Conservation (phyloP, 30 jellyfish, hydroid and myxozoan genomes). For the Turritopsis dohrnii region DNA sequence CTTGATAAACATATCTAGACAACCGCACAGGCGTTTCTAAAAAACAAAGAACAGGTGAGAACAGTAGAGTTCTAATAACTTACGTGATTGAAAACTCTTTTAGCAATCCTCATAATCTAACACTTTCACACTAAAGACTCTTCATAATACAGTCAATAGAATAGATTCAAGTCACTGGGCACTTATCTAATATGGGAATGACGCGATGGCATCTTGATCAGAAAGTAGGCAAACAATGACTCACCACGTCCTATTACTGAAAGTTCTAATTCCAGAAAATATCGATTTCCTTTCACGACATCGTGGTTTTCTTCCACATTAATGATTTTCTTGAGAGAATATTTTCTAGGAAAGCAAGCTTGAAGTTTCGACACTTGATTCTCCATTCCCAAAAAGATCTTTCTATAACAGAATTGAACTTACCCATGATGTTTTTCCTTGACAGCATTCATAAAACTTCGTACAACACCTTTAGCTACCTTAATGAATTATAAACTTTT, state of each 20-base stretch:
- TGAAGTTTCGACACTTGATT: not conserved
- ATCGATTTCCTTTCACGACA: conserved; percentile 71
- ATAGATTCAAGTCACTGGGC: not conserved
- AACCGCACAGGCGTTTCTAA: conserved; percentile 42
- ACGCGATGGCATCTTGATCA: too few relatives aligned
- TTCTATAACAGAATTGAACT: conserved; percentile 5
- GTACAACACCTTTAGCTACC: conserved; percentile 60
- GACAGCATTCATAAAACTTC: conserved; percentile 46
- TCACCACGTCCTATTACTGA: not conserved
- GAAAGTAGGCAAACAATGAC: not conserved
- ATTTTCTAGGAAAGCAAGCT: conserved; percentile 39
- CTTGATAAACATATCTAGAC: conserved; percentile 62
- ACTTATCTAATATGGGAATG: not conserved
- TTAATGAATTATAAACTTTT: not conserved
- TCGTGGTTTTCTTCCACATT: conserved; percentile 87
- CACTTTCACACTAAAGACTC: too few relatives aligned
- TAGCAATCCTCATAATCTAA: too few relatives aligned
- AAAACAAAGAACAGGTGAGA: not conserved
- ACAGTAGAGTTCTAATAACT: not conserved
- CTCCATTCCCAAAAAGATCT: not conserved
- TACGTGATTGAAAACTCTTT: not conserved
- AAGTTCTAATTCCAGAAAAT: conserved; percentile 55
- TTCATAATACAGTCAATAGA: conserved; percentile 3
- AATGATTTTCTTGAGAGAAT: conserved; percentile 45
- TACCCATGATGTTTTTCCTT: conserved; percentile 46